Conservation (phyloP, 2,797 vertebrate species). For the Helarctos malayanus region DNA sequence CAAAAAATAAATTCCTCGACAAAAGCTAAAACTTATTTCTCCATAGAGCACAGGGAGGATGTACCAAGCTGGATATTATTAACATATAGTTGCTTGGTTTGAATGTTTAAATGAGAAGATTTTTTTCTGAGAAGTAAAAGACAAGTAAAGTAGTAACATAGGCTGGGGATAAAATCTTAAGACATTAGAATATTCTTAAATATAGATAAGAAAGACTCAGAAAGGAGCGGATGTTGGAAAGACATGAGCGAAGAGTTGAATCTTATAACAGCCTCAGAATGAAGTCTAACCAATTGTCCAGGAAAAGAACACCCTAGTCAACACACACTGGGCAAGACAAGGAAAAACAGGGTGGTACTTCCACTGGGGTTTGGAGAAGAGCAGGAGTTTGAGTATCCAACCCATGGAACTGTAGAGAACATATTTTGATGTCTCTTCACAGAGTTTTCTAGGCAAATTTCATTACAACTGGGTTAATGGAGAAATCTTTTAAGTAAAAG, state of each 20-base stretch:
- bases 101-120: not conserved
- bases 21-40: not conserved
- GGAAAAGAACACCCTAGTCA: not conserved
- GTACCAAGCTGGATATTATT: too few relatives aligned
- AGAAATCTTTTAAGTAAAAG: not conserved
- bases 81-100: not conserved
- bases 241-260: not conserved
- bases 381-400: not conserved
- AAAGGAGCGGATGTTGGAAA: not conserved
- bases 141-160: not conserved
- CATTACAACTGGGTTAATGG: not conserved
- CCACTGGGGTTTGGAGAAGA: not conserved
- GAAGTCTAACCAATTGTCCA: not conserved
- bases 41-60: not conserved
- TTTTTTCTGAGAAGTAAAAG: not conserved
- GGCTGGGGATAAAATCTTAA: not conserved
- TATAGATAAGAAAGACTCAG: not conserved
- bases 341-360: not conserved
- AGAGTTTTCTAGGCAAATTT: not conserved
- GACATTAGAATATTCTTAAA: not conserved
- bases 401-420: not conserved
- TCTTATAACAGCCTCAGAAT: not conserved
- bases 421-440: not conserved
- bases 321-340: not conserved
- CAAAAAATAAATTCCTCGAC: not conserved